Conservation (phyloP, 2,888 invertebrate species). For the Terebella lapidaria region DNA sequence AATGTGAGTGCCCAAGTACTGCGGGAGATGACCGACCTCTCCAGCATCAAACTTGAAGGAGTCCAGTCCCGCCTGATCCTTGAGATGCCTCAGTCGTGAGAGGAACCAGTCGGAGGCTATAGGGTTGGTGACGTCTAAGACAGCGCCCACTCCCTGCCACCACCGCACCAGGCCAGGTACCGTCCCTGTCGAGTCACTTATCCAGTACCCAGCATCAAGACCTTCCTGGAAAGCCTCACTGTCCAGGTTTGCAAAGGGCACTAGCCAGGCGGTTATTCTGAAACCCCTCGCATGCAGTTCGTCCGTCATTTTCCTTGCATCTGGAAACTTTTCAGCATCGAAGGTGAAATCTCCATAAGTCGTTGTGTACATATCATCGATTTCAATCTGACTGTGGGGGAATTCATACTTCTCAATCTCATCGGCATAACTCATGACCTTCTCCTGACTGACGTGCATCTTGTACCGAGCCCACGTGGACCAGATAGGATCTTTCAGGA, state of each 20-base stretch:
- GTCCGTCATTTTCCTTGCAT: constrained; percentile 62
- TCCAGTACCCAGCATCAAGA: constrained; percentile 1
- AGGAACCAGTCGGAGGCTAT: constrained; percentile 71
- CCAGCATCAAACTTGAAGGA: constrained; percentile 82
- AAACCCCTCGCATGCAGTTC: constrained; percentile 62
- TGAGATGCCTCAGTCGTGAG: constrained; percentile 62
- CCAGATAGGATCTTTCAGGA: constrained; percentile 79
- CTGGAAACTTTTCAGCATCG: constrained; percentile 65
- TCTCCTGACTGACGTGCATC: constrained; percentile 62
- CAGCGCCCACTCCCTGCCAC: constrained; percentile 66
- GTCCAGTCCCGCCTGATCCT: constrained; percentile 67
- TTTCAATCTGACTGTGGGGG: constrained; percentile 58
- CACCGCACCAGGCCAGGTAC: constrained; percentile 43
- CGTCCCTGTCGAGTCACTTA: constrained; percentile 32
- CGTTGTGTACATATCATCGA: constrained; percentile 77
- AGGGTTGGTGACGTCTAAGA: constrained; percentile 82
- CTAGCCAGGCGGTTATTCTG: constrained; percentile 70
- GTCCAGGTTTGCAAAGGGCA: constrained; percentile 74
- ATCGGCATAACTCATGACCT: constrained; percentile 17
- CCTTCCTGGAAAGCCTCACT: constrained; percentile 8
- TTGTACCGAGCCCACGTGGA: constrained; percentile 80
- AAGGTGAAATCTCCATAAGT: constrained; percentile 81
- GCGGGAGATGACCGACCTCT: constrained; percentile 32
- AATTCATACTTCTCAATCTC: constrained; percentile 33
- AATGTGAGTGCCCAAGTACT: constrained; percentile 22